Percentiles rank a stretch among this genome's conserved stretches.
phyloP scores from a whole-genome alignment of 2,797 vertebrate genomes.

The Adelosebastes latens region DNA sequence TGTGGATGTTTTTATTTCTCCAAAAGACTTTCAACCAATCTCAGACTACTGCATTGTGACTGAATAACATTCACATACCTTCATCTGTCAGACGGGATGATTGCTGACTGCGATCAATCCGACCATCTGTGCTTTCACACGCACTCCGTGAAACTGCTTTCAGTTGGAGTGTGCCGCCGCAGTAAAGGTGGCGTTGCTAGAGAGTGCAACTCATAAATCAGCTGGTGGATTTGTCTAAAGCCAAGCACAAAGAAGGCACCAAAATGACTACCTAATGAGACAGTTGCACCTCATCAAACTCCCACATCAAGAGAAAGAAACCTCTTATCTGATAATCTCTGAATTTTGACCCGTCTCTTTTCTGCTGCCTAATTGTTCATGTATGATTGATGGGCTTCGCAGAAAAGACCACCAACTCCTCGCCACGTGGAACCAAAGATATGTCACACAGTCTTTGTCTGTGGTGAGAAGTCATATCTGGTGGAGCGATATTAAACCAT shows the following conservation, averaged over 20 bases:
- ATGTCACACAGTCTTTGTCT: conserved; percentile 48
- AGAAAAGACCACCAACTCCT: conserved; percentile 19
- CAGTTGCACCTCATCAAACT: conserved; percentile 32
- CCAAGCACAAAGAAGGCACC: neutral
- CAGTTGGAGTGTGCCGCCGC: neutral
- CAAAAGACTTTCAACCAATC: neutral
- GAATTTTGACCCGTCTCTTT: conserved; percentile 26
- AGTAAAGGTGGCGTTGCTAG: neutral
- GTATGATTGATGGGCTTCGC: conserved; percentile 58
- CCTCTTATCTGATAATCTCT: conserved; percentile 24
- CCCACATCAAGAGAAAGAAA: conserved; percentile 10
- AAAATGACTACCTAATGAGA: conserved; percentile 23
- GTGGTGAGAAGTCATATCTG: conserved; percentile 53
- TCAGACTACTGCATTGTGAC: neutral
- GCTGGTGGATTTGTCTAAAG: neutral
- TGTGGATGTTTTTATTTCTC: neutral
- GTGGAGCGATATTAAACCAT: conserved; percentile 58
- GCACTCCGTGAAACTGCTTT: conserved; percentile 2
- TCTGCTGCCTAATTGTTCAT: conserved; percentile 48
- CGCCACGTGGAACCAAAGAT: conserved; percentile 34
- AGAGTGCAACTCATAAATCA: conserved; percentile 28
- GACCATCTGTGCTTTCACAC: conserved; percentile 21
- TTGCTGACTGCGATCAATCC: conserved; percentile 18
- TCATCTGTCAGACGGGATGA: conserved; percentile 21
- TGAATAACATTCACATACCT: neutral